Conservation (phyloP, 2,113 vertebrate genomes). For the Boleophthalmus pectinirostris region DNA sequence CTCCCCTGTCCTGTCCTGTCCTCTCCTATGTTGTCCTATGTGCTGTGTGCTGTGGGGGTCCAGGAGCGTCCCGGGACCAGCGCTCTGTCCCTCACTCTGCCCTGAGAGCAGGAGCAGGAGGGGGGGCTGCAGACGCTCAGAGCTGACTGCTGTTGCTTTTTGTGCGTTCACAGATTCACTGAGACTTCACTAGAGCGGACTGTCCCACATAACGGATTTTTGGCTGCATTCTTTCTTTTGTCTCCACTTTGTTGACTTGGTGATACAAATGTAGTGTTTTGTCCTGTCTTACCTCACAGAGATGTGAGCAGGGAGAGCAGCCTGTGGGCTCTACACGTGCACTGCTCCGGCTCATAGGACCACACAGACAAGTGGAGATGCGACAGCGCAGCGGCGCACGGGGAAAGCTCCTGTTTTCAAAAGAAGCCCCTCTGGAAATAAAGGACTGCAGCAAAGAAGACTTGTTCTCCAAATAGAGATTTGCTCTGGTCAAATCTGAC, state of each 20-base stretch:
- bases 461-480: conserved; percentile 40
- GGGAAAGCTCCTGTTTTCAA: conserved; percentile 71
- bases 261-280: conserved; percentile 21
- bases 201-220: conserved; percentile 26
- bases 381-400: conserved; percentile 45
- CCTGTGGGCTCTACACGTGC: conserved; percentile 49
- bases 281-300: conserved; percentile 19
- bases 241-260: conserved; percentile 24
- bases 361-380: conserved; percentile 61
- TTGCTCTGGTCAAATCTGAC: conserved; percentile 31
- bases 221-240: conserved; percentile 16
- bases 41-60: background rate
- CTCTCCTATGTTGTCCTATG: background rate
- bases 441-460: conserved; percentile 54
- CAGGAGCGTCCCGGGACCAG: conserved; percentile 51
- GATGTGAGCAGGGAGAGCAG: conserved; percentile 47
- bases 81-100: conserved; percentile 41
- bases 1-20: too few relatives aligned
- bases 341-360: conserved; percentile 45
- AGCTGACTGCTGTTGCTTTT: conserved; percentile 36
- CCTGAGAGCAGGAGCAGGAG: conserved; percentile 39
- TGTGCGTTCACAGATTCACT: conserved; percentile 28
- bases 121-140: conserved; percentile 35
- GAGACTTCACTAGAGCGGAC: conserved; percentile 31
- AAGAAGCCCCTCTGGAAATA: conserved; percentile 62